These are phyloP conservation scores for Holacanthus passer DNA, from an alignment of 2,113 vertebrate genomes.

Conservation along the genomic window DNA sequence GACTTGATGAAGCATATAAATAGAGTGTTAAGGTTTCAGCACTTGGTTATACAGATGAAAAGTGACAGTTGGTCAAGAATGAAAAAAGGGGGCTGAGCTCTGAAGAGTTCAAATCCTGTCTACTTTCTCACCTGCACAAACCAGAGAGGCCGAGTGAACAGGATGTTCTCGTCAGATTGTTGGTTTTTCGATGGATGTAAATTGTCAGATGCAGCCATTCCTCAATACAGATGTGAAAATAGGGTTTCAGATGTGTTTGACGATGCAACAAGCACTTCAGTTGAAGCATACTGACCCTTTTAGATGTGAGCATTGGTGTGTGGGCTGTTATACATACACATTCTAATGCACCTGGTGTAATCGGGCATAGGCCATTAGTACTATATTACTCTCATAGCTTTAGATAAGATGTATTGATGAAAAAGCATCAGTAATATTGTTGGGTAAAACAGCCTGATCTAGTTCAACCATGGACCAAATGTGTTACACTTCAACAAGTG, in stretches of 20 bases:
- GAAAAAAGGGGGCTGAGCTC: background rate
- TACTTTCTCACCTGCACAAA: background rate
- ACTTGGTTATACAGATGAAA: background rate
- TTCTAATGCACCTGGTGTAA: background rate
- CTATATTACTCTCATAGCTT: background rate
- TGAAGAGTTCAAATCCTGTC: background rate
- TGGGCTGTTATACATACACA: background rate
- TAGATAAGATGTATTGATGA: background rate
- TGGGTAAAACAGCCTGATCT: background rate
- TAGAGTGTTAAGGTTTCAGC: background rate
- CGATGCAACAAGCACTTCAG: background rate
- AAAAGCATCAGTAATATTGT: background rate
- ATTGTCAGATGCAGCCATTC: background rate
- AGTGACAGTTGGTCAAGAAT: background rate
- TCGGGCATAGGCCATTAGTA: background rate
- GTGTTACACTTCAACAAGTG: background rate
- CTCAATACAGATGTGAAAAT: no score
- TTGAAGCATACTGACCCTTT: background rate
- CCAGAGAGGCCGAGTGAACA: background rate
- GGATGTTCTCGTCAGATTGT: background rate
- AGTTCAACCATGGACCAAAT: background rate
- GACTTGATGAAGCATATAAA: background rate
- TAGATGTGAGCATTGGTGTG: background rate
- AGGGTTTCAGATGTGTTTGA: background rate
- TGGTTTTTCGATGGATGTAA: background rate